Evolutionary conservation across 1,140 invertebrate species (phyloP), one percentile per base, ranked within the genome.

Genomic region (Drosophila yakuba): DNA sequence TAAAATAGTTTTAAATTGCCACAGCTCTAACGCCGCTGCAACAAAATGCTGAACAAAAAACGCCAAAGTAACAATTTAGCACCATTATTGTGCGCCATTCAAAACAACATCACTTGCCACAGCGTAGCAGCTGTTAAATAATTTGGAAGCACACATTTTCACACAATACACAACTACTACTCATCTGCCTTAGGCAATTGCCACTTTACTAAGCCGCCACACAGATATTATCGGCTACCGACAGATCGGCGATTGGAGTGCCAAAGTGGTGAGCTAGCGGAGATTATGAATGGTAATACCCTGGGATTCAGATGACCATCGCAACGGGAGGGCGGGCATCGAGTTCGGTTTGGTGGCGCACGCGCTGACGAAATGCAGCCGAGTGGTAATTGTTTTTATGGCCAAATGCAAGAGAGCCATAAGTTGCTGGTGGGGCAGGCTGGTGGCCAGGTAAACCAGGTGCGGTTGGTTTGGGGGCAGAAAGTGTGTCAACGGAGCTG

Each of bases 321-420:
- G 41, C 32, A n/a, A 15, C 25, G 41, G 39, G 47, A 41, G 15
- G 56, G 55, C 38, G 38, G 38, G 38, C 20, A 20, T 20, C 20
- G 20, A 20, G 11, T 14, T 39, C 20, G 20, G 20, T 17, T 55
- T 39, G 23, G 57, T 74, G 72, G 68, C 58, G 58, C 74, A 77
- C 44, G 73, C 74, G 66, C 79, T 86, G 79, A 76, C 79, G 83
- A 83, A 86, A 88, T 77, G 83, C 83, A 79, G 67, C 69, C 35
- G 20, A 85, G 81, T 84, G 81, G 83, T 86, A 88, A 86, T 86
- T 86, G 83, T 86, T 86, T 85, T 88, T 86, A 88, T 86, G 78
- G 72, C 79, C 83, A 86, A 86, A 75, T 76, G 62, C 54, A n/a
- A 28, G 43, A 73, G 56, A 54, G 48, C 59, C 15, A 32, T 39